phyloP scores from a whole-genome alignment of 1,140 invertebrate species.

The Achatina immaculata region DNA sequence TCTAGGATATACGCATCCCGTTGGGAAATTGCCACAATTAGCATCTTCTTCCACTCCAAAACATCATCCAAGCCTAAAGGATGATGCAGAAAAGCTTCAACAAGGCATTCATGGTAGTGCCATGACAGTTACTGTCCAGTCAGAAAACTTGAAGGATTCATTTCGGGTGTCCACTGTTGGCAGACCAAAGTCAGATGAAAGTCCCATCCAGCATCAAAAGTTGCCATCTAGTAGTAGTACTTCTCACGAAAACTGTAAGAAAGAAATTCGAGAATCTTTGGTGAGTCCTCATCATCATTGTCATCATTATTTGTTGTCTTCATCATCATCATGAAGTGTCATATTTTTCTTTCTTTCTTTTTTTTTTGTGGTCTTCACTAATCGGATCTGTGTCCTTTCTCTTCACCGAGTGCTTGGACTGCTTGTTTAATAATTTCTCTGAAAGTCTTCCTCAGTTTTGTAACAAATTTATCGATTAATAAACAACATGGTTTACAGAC shows the following conservation, averaged over 20 bases:
- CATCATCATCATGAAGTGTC: too few species aligned
- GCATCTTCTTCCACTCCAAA: constrained; percentile 32
- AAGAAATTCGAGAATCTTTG: constrained; percentile 41
- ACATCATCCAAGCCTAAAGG: not conserved
- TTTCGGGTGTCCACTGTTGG: not conserved
- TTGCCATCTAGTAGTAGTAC: constrained; percentile 3
- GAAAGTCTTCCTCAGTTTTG: too few species aligned
- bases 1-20: constrained; percentile 39
- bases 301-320: too few species aligned
- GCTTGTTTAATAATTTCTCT: too few species aligned
- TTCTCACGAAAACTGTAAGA: constrained; percentile 38
- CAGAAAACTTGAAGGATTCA: not conserved
- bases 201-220: not conserved
- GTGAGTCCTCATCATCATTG: constrained; percentile 38
- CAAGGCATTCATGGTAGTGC: constrained; percentile 56
- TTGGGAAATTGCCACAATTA: constrained; percentile 13
- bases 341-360: too few species aligned
- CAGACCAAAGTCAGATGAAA: not conserved
- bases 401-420: too few species aligned
- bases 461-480: too few species aligned
- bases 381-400: too few species aligned
- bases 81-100: constrained; percentile 36
- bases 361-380: too few species aligned
- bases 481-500: too few species aligned
- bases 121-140: constrained; percentile 45